Evolutionary conservation across 2,888 invertebrate genomes (phyloP).

Genomic region (Andrena marginata): DNA sequence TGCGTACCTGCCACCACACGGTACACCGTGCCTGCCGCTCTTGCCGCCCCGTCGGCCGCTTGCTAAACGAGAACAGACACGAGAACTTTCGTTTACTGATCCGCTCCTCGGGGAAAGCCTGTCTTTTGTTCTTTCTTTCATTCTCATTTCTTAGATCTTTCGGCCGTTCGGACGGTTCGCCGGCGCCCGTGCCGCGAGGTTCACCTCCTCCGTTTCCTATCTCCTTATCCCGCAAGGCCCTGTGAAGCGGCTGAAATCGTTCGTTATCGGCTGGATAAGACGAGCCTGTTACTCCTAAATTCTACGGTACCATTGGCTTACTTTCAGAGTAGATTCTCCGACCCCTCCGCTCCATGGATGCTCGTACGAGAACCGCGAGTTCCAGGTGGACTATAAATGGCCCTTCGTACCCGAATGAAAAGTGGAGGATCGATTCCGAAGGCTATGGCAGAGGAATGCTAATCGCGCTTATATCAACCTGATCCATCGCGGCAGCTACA

Average conservation of each 20-base stretch:
- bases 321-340: not conserved
- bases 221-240: not conserved
- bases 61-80: constrained; percentile 87
- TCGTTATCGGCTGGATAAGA: constrained; percentile 14
- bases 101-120: constrained; percentile 33
- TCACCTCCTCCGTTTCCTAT: not conserved
- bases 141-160: constrained; percentile 3
- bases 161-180: not conserved
- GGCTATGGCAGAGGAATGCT: no score
- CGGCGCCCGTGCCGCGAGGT: not conserved
- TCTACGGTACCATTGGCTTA: not conserved
- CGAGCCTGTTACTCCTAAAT: not conserved
- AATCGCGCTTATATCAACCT: not conserved
- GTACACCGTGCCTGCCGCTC: constrained; percentile 92
- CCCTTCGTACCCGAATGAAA: constrained; percentile 20
- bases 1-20: constrained; percentile 92
- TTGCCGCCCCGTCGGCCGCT: constrained; percentile 92
- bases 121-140: constrained; percentile 10
- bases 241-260: constrained; percentile 48
- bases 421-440: constrained; percentile 14
- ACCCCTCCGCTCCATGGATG: not conserved
- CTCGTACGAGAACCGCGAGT: not conserved
- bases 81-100: constrained; percentile 71
- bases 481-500: not conserved
- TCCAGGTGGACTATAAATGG: no score